Percentiles rank a stretch among this genome's conserved stretches.
These are phyloP conservation scores for Cnemophilus loriae DNA, from an alignment of 2,113 vertebrate genomes.

Conservation along the genomic window DNA sequence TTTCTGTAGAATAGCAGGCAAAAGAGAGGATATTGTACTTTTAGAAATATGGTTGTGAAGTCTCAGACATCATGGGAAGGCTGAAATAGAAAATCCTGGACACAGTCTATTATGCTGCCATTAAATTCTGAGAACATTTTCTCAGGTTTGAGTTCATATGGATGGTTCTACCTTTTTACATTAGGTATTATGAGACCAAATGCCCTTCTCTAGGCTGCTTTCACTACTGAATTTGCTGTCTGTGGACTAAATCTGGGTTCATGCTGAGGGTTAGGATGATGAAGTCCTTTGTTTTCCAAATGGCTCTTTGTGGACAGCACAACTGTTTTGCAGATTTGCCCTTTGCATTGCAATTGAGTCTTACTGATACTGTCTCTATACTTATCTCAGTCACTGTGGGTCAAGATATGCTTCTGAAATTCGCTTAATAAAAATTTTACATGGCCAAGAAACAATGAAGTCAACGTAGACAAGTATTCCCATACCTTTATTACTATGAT, in stretches of 20 bases:
- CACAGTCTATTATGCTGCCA: not conserved
- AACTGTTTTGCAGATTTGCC: not conserved
- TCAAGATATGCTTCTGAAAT: not conserved
- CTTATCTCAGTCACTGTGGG: not conserved
- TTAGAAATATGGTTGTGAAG: not conserved
- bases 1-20: not conserved
- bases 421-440: not conserved
- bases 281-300: constrained; percentile 3
- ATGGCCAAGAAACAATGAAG: not conserved
- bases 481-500: not conserved
- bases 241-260: not conserved
- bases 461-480: not conserved
- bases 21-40: not conserved
- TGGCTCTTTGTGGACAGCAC: not conserved
- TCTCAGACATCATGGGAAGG: not conserved
- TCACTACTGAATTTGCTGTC: not conserved
- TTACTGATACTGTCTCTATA: not conserved
- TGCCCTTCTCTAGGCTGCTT: not conserved
- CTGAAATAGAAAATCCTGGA: not conserved
- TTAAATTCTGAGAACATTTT: not conserved
- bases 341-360: not conserved
- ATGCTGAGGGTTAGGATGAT: not conserved
- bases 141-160: not conserved
- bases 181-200: not conserved
- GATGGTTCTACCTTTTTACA: not conserved